Base-by-base conservation (phyloP, 2,888 invertebrate species). In the Dolichopus griseipennis region DNA sequence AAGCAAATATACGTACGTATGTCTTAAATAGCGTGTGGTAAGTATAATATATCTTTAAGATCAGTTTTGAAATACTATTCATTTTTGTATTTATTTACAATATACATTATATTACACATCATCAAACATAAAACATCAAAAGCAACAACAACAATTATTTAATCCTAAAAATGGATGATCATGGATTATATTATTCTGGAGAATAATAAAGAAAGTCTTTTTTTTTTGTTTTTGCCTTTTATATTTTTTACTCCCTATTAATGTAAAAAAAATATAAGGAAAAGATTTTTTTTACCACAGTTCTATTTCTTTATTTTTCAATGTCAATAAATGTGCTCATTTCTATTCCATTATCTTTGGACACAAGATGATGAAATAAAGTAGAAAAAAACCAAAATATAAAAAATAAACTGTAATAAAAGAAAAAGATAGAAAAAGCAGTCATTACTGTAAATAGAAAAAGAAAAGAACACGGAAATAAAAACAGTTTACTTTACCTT, bases 291-390 rank as follows among this genome's bases (percentile, higher is more conserved):
- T 41, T 41, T 41, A n/a, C n/a, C n/a, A n/a, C n/a, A n/a, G 9
- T 41, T 41, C 15, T 41, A 41, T 41, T 41, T 41, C 41, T 41
- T 41, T 41, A 41, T 15, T 1, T 12, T 41, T 41, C 18, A 52
- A 52, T 52, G 52, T 52, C 52, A 52, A n/a, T 18, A 52, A 52
- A 52, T 52, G 52, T 52, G 52, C 15, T 52, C 52, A 52, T 52
- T 52, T 52, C 52, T 52, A 52, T 52, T 52, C 52, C 52, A 52
- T 52, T 52, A 52, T 52, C 15, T 41, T n/a, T 52, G 52, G 52
- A 52, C 18, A 52, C 15, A 52, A 52, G 18, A n/a, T 12, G 15
- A 52, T 18, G 5, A 52, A 52, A 52, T 52, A 52, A 52, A 41
- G 41, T 41, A 41, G 8, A 41, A 41, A 41, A 12, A 41, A 41